phyloP scores from a whole-genome alignment of 2,113 vertebrate genomes.

The Globicephala melas region DNA sequence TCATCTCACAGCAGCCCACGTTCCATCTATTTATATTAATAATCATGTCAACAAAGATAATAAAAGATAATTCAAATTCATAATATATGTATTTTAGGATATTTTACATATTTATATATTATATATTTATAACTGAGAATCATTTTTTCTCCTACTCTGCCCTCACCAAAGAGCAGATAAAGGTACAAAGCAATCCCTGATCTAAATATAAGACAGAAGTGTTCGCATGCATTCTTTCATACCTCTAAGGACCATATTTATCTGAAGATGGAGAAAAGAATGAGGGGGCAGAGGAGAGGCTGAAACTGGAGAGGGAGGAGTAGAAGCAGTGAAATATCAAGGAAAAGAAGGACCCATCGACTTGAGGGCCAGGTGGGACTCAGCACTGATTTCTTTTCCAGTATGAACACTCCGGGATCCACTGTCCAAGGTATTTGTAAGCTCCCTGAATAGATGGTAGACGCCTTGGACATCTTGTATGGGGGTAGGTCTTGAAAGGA shows the following conservation, averaged over 20 bases:
- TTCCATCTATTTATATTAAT: slow-evolving; percentile 31
- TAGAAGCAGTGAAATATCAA: background rate
- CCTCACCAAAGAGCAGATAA: background rate
- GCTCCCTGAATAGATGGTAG: background rate
- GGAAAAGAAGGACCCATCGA: background rate
- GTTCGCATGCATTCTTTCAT: background rate
- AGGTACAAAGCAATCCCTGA: background rate
- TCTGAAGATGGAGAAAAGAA: background rate
- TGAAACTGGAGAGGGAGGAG: background rate
- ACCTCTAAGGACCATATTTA: background rate
- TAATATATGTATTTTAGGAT: background rate
- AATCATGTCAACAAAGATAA: slow-evolving; percentile 27
- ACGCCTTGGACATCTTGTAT: background rate
- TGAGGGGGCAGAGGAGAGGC: background rate
- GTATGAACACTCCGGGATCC: background rate
- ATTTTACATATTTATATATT: background rate
- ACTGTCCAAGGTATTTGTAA: background rate
- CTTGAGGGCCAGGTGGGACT: background rate
- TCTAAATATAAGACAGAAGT: slow-evolving; percentile 1
- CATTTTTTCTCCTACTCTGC: background rate
- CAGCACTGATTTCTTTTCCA: background rate
- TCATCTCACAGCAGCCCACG: background rate
- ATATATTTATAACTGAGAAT: background rate
- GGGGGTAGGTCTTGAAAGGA: background rate
- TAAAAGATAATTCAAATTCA: slow-evolving; percentile 2